Conservation (phyloP, 2,797 vertebrate genomes). For the Echeneis naucrates region DNA sequence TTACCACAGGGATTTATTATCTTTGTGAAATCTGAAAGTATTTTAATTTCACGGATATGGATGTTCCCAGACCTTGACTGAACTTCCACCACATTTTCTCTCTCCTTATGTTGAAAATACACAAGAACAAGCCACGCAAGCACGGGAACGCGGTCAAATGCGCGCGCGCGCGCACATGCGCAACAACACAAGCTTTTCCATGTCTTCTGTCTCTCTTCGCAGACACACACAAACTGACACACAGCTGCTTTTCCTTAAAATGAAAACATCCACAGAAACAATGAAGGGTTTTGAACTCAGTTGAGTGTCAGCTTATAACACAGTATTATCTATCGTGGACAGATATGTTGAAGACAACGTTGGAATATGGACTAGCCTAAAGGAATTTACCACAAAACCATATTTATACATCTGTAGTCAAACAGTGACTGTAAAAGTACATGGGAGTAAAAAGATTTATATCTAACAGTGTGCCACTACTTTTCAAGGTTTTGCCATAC, state of each 20-base stretch:
- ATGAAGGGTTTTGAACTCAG: neutral
- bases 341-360: neutral
- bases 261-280: neutral
- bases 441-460: slow-evolving; percentile 19
- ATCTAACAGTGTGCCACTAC: slow-evolving; percentile 45
- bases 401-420: neutral
- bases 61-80: slow-evolving; percentile 20
- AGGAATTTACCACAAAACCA: neutral
- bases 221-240: slow-evolving; percentile 15
- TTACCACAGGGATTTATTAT: slow-evolving; percentile 54
- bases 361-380: neutral
- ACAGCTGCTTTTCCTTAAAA: neutral
- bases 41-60: slow-evolving; percentile 51
- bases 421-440: slow-evolving; percentile 31
- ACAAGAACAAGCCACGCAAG: slow-evolving; percentile 69
- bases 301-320: no score
- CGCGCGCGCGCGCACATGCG: slow-evolving; percentile 60
- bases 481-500: slow-evolving; percentile 45
- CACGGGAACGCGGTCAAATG: slow-evolving; percentile 69
- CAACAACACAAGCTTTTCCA: slow-evolving; percentile 44
- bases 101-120: slow-evolving; percentile 55
- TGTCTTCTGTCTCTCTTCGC: slow-evolving; percentile 18
- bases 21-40: slow-evolving; percentile 56
- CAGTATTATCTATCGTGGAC: no score
- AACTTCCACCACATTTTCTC: slow-evolving; percentile 28